These are phyloP conservation scores for Prolemur simus DNA, from an alignment of 2,113 vertebrate genomes.

Conservation along the genomic window DNA sequence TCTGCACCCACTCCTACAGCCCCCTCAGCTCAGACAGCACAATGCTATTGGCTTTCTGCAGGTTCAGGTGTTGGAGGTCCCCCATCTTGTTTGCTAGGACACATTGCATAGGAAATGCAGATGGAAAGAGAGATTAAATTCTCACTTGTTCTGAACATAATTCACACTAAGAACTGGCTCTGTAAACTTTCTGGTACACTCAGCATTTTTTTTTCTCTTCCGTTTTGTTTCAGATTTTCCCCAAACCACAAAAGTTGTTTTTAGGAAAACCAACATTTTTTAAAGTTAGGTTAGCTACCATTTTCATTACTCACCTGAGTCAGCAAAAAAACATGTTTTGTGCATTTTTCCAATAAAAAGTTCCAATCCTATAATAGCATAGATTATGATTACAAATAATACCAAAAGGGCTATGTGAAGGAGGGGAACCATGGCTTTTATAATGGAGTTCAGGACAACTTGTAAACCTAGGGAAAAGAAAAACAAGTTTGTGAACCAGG, in stretches of 20 bases:
- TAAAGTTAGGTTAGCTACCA: background rate
- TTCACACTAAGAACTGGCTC: background rate
- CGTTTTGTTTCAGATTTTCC: constrained; percentile 4
- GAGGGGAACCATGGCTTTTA: constrained; percentile 99
- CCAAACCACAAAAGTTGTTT: constrained; percentile 5
- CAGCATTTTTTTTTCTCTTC: no score
- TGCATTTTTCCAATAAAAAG: constrained; percentile 99
- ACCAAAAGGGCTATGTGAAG: constrained; percentile 99
- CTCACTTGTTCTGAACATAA: background rate
- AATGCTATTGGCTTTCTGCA: no score
- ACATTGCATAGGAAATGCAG: background rate
- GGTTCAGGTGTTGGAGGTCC: background rate
- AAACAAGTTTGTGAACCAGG: constrained; percentile 58
- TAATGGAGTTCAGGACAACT: constrained; percentile 99
- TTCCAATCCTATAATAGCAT: constrained; percentile 99
- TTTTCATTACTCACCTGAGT: constrained; percentile 87
- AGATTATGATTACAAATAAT: constrained; percentile 99
- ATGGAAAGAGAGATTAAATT: background rate
- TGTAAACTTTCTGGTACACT: background rate
- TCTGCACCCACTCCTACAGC: background rate
- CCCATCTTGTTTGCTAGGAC: background rate
- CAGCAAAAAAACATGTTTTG: constrained; percentile 94
- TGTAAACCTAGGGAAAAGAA: constrained; percentile 93
- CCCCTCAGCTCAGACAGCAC: background rate
- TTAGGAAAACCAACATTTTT: background rate